These are phyloP conservation scores for Balaenoptera acutorostrata DNA, from an alignment of 2,113 vertebrate species.

Conservation along the genomic window DNA sequence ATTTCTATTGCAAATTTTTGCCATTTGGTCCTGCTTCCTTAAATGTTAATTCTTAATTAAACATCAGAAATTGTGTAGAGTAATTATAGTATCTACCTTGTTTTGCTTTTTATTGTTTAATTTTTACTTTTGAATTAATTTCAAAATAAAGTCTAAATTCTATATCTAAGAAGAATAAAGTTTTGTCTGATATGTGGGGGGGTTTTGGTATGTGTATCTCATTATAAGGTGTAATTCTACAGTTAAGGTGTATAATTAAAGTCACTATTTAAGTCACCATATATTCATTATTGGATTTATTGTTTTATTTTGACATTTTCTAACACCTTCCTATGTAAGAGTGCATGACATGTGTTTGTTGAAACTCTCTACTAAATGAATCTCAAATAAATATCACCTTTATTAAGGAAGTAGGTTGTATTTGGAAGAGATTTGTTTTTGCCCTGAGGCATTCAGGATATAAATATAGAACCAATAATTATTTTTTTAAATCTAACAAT, in stretches of 20 bases:
- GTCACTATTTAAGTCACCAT: neutral
- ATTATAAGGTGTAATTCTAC: neutral
- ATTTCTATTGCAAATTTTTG: neutral
- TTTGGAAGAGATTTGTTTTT: conserved; percentile 34
- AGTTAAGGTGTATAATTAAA: neutral
- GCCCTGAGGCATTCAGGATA: conserved; percentile 1
- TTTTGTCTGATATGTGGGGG: neutral
- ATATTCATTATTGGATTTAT: neutral
- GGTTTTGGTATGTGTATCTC: neutral
- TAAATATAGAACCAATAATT: conserved; percentile 43
- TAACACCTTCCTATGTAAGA: neutral
- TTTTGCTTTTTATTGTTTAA: neutral
- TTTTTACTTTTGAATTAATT: neutral
- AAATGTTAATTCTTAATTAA: neutral
- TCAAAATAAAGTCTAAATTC: conserved; percentile 10
- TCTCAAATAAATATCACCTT: conserved; percentile 13
- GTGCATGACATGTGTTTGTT: neutral
- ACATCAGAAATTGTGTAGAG: neutral
- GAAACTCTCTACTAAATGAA: neutral
- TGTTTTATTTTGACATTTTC: conserved; percentile 27
- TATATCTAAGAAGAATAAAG: neutral
- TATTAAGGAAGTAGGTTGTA: neutral
- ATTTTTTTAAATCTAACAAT: conserved; percentile 34
- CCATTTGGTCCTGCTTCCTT: neutral
- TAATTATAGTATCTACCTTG: neutral